Percentiles rank a stretch among this genome's conserved stretches.
phyloP scores from a whole-genome alignment of 2,797 vertebrate species.

The Sebastes elongatus region DNA sequence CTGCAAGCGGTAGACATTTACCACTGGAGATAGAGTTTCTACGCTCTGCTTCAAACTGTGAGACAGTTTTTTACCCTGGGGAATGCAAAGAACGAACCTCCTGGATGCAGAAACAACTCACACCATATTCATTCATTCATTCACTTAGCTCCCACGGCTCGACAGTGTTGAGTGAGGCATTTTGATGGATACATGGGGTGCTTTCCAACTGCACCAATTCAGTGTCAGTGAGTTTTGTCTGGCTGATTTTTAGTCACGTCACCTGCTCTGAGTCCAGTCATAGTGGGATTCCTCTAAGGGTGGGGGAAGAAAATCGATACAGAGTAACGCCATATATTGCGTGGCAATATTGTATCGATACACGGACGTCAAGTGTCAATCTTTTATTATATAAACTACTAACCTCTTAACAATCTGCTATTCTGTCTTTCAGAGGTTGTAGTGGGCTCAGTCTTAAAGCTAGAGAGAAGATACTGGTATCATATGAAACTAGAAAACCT shows the following conservation, averaged over 20 bases:
- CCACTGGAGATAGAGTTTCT: background rate
- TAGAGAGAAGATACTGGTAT: no score
- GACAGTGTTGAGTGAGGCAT: background rate
- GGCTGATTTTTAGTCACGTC: background rate
- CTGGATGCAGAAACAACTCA: background rate
- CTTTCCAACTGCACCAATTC: background rate
- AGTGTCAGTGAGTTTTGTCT: background rate
- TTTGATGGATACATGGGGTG: background rate
- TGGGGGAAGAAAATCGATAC: no score
- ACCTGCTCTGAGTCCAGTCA: background rate
- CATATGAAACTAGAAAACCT: no score
- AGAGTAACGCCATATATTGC: rapidly evolving
- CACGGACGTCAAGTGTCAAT: no score
- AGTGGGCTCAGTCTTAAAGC: no score
- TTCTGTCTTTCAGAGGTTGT: no score
- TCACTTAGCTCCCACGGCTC: background rate
- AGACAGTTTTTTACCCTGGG: background rate
- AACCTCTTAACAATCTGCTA: no score
- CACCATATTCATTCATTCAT: background rate
- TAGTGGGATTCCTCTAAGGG: rapidly evolving
- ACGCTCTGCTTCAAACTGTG: background rate
- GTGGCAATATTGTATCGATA: no score
- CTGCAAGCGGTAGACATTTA: conserved; percentile 25
- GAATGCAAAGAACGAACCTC: background rate
- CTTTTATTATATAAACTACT: no score